Evolutionary conservation across 2,113 vertebrate species (phyloP).

Genomic region (Genyomyrus donnyi): DNA sequence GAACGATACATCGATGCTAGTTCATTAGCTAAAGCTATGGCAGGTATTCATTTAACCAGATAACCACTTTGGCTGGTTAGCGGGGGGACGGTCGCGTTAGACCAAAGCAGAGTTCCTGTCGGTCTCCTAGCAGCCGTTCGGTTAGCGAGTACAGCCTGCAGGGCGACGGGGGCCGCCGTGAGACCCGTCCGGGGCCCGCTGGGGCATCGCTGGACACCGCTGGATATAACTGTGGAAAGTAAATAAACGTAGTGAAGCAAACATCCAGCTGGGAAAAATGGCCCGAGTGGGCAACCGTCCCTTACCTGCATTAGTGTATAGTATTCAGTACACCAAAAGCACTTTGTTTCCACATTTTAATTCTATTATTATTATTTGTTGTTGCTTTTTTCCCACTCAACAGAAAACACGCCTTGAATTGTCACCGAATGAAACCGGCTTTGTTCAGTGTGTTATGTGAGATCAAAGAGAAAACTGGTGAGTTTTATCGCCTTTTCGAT

Average conservation of each 20-base stretch:
- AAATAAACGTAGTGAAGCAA: background rate
- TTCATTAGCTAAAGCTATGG: background rate
- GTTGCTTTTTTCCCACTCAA: conserved; percentile 19
- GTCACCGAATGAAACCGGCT: conserved; percentile 72
- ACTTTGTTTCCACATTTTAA: background rate
- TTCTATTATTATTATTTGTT: conserved; percentile 8
- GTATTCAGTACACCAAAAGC: background rate
- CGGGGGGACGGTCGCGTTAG: background rate
- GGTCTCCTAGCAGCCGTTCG: background rate
- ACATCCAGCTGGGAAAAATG: background rate
- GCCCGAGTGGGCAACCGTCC: background rate
- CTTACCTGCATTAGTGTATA: background rate
- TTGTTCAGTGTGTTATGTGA: conserved; percentile 73
- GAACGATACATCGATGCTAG: background rate
- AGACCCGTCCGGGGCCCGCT: background rate
- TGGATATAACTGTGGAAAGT: background rate
- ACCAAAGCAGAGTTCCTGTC: background rate
- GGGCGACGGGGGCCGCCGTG: background rate
- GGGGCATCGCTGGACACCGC: background rate
- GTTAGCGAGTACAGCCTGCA: background rate
- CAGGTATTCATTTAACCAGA: background rate
- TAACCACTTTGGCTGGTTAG: background rate
- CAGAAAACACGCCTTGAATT: conserved; percentile 74
- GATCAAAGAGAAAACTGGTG: conserved; percentile 73
- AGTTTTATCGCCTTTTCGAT: conserved; percentile 16